phyloP scores from a whole-genome alignment of 2,113 vertebrate genomes.

The Pomatorhinus ruficollis region DNA sequence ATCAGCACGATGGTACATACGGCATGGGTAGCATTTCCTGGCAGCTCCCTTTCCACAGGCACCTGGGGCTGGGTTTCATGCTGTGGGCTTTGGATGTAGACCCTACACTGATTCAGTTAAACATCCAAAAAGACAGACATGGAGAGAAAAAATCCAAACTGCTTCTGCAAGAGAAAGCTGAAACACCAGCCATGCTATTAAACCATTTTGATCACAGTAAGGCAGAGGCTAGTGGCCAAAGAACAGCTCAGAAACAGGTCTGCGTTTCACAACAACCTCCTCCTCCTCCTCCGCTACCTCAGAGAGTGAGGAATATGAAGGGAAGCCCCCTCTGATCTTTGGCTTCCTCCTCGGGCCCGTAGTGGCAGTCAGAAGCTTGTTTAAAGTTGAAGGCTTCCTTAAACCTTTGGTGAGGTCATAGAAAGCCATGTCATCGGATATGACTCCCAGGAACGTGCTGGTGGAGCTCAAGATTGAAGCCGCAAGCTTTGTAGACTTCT shows the following conservation, averaged over 20 bases:
- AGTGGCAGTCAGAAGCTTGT: constrained; percentile 83
- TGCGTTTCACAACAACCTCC: constrained; percentile 41
- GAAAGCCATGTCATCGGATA: constrained; percentile 78
- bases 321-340: constrained; percentile 74
- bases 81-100: not conserved
- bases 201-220: not conserved
- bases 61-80: not conserved
- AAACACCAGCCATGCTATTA: not conserved
- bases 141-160: not conserved
- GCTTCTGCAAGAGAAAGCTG: not conserved
- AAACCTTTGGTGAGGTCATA: constrained; percentile 81
- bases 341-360: constrained; percentile 77
- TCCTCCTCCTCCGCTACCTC: constrained; percentile 62
- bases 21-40: accelerated
- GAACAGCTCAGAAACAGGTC: constrained; percentile 66
- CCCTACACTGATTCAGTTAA: not conserved
- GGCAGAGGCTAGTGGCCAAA: constrained; percentile 42
- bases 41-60: not conserved
- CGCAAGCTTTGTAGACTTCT: constrained; percentile 74
- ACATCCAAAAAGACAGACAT: not conserved
- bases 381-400: constrained; percentile 78
- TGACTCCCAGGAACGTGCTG: constrained; percentile 78
- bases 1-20: accelerated
- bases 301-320: constrained; percentile 64
- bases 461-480: constrained; percentile 80